Conservation (phyloP, 2,113 vertebrate species). For the Erythrocercus mccallii region DNA sequence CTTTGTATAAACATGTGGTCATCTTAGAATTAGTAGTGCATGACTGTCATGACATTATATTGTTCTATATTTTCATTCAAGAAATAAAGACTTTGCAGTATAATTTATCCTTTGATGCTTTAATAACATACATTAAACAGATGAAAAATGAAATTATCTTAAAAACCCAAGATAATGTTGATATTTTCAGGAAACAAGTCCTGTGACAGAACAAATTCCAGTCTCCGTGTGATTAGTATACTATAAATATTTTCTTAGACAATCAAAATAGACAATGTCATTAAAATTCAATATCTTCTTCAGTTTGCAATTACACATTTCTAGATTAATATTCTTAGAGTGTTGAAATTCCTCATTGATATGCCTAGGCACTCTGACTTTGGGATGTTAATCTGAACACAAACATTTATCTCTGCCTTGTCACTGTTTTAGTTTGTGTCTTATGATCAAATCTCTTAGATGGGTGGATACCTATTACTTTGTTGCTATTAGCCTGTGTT, state of each 20-base stretch:
- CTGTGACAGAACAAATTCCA: not conserved
- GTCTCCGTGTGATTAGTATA: not conserved
- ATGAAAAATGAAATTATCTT: not conserved
- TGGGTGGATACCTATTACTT: conserved; percentile 71
- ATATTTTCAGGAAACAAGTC: not conserved
- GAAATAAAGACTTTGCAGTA: not conserved
- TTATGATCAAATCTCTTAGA: conserved; percentile 67
- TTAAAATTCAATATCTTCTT: conserved; percentile 71
- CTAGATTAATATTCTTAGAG: conserved; percentile 53
- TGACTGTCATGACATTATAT: not conserved
- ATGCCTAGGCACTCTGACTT: conserved; percentile 76
- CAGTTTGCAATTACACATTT: conserved; percentile 40
- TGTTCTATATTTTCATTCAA: not conserved
- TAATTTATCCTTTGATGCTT: not conserved
- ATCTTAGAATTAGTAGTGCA: not conserved
- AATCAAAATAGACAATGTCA: conserved; percentile 71
- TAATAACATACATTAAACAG: not conserved
- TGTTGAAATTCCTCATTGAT: conserved; percentile 74
- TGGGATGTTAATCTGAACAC: conserved; percentile 74
- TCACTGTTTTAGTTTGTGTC: conserved; percentile 71
- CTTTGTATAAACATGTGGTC: not conserved
- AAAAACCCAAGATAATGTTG: not conserved
- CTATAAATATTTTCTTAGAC: conserved; percentile 43
- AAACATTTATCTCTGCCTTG: conserved; percentile 77
- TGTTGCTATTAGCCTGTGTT: conserved; percentile 51